Evolutionary conservation across 2,113 vertebrate species (phyloP).

Genomic region (Oryctolagus cuniculus): DNA sequence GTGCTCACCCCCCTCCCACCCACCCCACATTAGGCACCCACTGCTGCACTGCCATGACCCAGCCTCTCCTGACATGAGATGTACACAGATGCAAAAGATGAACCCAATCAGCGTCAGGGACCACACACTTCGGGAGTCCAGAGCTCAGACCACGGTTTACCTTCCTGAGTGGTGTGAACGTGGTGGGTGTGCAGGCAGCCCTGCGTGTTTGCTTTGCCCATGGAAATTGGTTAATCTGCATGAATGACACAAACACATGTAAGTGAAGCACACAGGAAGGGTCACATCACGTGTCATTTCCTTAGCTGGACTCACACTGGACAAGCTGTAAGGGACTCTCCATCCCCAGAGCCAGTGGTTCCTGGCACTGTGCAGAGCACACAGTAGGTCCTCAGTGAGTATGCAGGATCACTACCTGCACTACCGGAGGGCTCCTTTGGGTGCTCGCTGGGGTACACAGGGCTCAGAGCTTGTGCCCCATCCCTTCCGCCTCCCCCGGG

Average conservation of each 20-base stretch:
- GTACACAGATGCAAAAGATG: not conserved
- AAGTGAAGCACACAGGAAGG: not conserved
- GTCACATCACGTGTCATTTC: not conserved
- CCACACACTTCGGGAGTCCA: not conserved
- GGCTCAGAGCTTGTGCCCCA: fast-evolving
- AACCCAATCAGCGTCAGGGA: not conserved
- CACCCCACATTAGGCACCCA: not conserved
- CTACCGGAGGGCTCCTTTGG: not conserved
- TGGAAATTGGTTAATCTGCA: not conserved
- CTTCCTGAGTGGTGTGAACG: fast-evolving
- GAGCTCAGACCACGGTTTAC: too few relatives aligned
- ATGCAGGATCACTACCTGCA: fast-evolving
- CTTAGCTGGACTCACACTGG: not conserved
- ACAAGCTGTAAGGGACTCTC: not conserved
- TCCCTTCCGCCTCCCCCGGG: not conserved
- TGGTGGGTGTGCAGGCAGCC: fast-evolving
- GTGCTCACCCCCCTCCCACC: not conserved
- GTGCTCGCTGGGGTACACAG: not conserved
- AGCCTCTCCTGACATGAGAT: not conserved
- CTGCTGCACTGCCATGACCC: not conserved
- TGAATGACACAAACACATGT: not conserved
- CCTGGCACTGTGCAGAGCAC: not conserved
- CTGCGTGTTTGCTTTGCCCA: not conserved
- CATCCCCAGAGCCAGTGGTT: not conserved
- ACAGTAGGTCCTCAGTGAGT: not conserved